phyloP scores from a whole-genome alignment of 1,140 invertebrate species.

The Euura lappo region DNA sequence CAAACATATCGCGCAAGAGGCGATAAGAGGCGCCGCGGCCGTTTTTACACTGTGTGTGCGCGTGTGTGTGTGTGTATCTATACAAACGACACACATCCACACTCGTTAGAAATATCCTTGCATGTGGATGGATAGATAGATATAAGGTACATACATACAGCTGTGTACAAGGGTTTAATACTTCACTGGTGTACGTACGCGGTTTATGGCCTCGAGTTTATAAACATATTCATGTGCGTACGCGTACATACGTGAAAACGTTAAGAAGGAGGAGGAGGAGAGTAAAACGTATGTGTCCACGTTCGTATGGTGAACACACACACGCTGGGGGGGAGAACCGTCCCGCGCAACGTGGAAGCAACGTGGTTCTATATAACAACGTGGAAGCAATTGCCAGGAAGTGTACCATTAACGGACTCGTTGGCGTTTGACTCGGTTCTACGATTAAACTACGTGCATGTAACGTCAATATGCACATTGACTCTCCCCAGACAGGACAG shows the following conservation, averaged over 20 bases:
- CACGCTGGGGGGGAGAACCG: not conserved
- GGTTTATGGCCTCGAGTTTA: not conserved
- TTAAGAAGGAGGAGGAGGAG: not conserved
- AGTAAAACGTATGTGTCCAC: not conserved
- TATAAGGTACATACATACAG: not conserved
- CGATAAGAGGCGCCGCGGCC: not conserved
- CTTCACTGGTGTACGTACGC: not conserved
- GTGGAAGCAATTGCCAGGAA: slow-evolving; percentile 6
- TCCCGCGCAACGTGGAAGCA: slow-evolving; percentile 1
- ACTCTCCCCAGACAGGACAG: too few relatives aligned
- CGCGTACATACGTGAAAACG: not conserved
- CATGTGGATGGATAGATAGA: not conserved
- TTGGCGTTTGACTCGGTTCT: too few relatives aligned
- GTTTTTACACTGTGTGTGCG: not conserved
- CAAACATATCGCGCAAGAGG: not conserved
- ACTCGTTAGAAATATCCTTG: not conserved
- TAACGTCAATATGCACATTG: too few relatives aligned
- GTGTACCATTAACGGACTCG: not conserved
- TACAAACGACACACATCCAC: not conserved
- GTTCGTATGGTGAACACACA: not conserved
- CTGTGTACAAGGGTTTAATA: not conserved
- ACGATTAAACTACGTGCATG: too few relatives aligned
- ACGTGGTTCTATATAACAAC: not conserved
- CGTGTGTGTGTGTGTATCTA: slow-evolving; percentile 19
- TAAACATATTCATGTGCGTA: not conserved